Base-by-base conservation (phyloP, 2,888 invertebrate genomes). In the Venusia cambrica region DNA sequence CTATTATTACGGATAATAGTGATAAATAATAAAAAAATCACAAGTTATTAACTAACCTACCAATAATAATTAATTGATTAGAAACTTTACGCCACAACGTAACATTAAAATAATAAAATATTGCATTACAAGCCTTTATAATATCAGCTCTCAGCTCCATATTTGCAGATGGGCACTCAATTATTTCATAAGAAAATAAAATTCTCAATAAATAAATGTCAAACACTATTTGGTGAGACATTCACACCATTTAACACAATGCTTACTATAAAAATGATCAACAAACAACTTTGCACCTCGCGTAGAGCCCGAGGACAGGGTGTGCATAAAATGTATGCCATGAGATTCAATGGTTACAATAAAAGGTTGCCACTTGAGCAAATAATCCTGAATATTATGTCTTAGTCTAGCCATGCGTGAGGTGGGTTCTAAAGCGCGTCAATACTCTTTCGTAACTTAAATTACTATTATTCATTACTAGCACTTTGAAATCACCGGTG, bases 171-270 rank as follows among this genome's bases (percentile, higher is more conserved):
- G 85, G 73, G 67, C 84, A 84, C 68, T 61, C 70, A 68, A 67
- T 73, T 73, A 75, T 62, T 76, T 64, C 74, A 78, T 87, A 85
- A 74, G 83, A 84, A 85, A 85, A 87, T 85, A 85, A 85, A 85
- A 83, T 83, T 85, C 70, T 85, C 83, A 87, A 85, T 85, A 87
- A 85, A 85, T 84, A 78, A 29, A 81, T 81, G 83, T 81, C 81
- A 77, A 83, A 83, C 80, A 77, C 81, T 83, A 84, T 83, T 73
- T 56, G 84, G 83, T 78, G 85, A 73, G 77, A 77, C 76, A 76
- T 73, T 67, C 73, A 79, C 85, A 84, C 81, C 78, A 50, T 53
- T 80, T 85, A 87, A 87, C 83, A 83, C 83, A 85, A 84, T 71
- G 73, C 80, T 85, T 85, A 83, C 79, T 80, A 83, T 85, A 79